Conservation (phyloP, 2,797 vertebrate species). For the Meriones psammophilus region DNA sequence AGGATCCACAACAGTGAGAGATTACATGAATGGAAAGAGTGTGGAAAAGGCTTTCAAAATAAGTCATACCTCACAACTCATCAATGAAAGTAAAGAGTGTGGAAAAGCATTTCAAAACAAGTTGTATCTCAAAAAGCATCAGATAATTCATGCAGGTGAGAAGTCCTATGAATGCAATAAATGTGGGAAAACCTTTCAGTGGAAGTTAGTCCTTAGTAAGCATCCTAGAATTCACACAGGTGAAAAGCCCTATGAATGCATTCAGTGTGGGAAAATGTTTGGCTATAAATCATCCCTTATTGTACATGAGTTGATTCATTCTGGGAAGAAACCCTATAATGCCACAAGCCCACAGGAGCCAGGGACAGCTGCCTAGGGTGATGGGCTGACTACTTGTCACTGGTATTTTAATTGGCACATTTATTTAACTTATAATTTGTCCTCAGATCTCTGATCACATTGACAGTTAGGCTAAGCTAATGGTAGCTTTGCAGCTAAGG, state of each 20-base stretch:
- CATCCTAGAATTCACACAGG: constrained; percentile 21
- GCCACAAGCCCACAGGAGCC: too few relatives aligned
- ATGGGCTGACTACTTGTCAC: too few relatives aligned
- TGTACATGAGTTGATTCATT: constrained; percentile 12
- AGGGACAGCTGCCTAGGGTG: too few relatives aligned
- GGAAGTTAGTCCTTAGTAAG: constrained; percentile 17
- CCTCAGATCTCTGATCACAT: too few relatives aligned
- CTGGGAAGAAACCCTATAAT: neutral
- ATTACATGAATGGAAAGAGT: constrained; percentile 37
- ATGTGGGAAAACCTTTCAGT: constrained; percentile 50
- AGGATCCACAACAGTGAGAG: constrained; percentile 2
- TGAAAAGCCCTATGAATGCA: neutral
- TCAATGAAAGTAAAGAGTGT: constrained; percentile 58
- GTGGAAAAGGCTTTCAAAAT: too few relatives aligned
- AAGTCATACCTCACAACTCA: too few relatives aligned
- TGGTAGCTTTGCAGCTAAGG: too few relatives aligned
- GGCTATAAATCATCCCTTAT: neutral
- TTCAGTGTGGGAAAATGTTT: constrained; percentile 32
- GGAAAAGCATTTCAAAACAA: constrained; percentile 66
- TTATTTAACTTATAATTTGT: too few relatives aligned
- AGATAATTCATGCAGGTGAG: constrained; percentile 56
- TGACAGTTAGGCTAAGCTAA: too few relatives aligned
- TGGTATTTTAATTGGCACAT: too few relatives aligned
- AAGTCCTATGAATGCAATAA: constrained; percentile 40
- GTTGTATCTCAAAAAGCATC: constrained; percentile 43